Evolutionary conservation across 2,888 invertebrate species (phyloP).

Genomic region (Noctua comes): DNA sequence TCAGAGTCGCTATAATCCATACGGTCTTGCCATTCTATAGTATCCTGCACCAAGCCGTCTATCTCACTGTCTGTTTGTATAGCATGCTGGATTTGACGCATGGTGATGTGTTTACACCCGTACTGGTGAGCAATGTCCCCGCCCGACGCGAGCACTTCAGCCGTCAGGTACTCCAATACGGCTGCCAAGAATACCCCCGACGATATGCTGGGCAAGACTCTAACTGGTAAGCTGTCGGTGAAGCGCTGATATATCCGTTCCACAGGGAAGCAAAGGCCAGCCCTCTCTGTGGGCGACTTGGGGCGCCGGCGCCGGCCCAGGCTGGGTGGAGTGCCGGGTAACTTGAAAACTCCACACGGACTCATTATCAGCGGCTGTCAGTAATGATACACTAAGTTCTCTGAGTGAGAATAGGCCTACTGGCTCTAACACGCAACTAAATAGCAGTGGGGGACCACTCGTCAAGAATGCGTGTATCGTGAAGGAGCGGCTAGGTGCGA

Average conservation of each 20-base stretch:
- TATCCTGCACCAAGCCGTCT: background rate
- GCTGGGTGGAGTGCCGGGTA: slow-evolving; percentile 37
- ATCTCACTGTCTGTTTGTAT: slow-evolving; percentile 6
- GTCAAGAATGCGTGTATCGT: background rate
- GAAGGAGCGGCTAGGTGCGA: background rate
- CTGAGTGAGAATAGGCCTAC: background rate
- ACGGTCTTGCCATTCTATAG: background rate
- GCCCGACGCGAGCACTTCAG: background rate
- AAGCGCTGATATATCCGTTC: background rate
- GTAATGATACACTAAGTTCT: background rate
- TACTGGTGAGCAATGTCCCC: fast-evolving
- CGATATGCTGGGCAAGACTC: fast-evolving
- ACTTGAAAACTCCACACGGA: slow-evolving; percentile 29
- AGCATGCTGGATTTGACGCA: background rate
- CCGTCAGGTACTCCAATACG: slow-evolving; percentile 28
- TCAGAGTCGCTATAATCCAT: background rate
- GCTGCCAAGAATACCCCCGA: slow-evolving; percentile 18
- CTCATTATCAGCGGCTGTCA: background rate
- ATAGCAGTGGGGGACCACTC: background rate
- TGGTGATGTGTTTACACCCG: background rate
- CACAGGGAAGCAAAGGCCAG: slow-evolving; percentile 16
- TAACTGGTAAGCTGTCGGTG: fast-evolving
- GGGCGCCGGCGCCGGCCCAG: background rate
- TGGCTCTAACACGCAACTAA: background rate
- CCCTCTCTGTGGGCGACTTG: background rate